These are phyloP conservation scores for Alligator mississippiensis DNA, from an alignment of 2,113 vertebrate species.

Conservation along the genomic window DNA sequence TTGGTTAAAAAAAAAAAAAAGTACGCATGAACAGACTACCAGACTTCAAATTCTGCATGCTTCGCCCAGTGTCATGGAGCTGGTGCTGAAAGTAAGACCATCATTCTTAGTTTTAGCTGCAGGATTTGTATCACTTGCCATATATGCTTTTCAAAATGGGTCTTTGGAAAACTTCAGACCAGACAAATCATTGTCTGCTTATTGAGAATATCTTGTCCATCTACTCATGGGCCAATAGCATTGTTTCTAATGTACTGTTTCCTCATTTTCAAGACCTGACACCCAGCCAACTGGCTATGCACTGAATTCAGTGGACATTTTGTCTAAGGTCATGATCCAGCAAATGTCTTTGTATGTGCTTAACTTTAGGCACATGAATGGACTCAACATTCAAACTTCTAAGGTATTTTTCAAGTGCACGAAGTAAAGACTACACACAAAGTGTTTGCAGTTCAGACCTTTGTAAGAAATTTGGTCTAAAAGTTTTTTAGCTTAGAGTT, in stretches of 20 bases:
- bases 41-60: background rate
- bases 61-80: background rate
- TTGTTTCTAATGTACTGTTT: background rate
- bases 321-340: rapidly evolving
- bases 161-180: background rate
- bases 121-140: background rate
- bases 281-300: background rate
- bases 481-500: background rate
- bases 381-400: background rate
- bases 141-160: background rate
- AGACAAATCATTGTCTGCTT: background rate
- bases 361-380: background rate
- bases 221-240: background rate
- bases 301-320: background rate
- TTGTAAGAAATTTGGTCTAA: background rate
- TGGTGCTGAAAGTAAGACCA: background rate
- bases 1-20: background rate
- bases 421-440: background rate
- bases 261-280: background rate
- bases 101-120: background rate
- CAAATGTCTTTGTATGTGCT: background rate
- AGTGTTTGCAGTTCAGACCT: background rate
- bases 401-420: background rate
- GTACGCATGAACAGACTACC: background rate
- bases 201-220: background rate